Conservation (phyloP, 2,888 invertebrate genomes). For the Acanthococcus lagerstroemiae region DNA sequence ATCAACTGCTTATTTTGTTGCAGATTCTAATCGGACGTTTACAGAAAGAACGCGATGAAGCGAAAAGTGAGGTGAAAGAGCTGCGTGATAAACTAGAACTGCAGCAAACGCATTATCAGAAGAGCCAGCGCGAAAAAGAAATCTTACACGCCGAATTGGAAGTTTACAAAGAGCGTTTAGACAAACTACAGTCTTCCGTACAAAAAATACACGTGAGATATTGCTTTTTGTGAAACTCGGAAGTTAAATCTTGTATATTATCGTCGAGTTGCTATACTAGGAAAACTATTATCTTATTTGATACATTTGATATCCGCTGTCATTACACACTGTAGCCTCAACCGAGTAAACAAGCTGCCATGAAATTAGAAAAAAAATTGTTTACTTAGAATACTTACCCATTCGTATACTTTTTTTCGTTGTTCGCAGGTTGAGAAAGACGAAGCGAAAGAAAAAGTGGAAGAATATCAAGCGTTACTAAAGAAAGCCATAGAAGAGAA, state of each 20-base stretch:
- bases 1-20: too few species aligned
- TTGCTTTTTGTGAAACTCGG: too few species aligned
- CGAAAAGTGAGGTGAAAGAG: constrained; percentile 69
- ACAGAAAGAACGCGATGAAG: constrained; percentile 78
- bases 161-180: constrained; percentile 76
- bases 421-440: constrained; percentile 67
- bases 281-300: too few species aligned
- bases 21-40: constrained; percentile 65
- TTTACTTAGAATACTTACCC: too few species aligned
- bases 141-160: constrained; percentile 76
- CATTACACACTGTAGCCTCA: too few species aligned
- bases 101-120: constrained; percentile 67
- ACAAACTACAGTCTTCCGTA: constrained; percentile 71
- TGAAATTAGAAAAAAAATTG: too few species aligned
- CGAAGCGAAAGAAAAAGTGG: constrained; percentile 81
- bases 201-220: constrained; percentile 64
- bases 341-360: too few species aligned
- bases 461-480: constrained; percentile 70
- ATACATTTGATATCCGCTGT: too few species aligned
- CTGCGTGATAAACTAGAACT: constrained; percentile 72
- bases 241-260: too few species aligned
- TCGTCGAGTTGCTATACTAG: too few species aligned
- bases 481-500: constrained; percentile 80
- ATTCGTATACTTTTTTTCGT: not conserved
- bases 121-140: constrained; percentile 75